phyloP scores from a whole-genome alignment of 2,888 invertebrate species.

The Seira sanloemensis region DNA sequence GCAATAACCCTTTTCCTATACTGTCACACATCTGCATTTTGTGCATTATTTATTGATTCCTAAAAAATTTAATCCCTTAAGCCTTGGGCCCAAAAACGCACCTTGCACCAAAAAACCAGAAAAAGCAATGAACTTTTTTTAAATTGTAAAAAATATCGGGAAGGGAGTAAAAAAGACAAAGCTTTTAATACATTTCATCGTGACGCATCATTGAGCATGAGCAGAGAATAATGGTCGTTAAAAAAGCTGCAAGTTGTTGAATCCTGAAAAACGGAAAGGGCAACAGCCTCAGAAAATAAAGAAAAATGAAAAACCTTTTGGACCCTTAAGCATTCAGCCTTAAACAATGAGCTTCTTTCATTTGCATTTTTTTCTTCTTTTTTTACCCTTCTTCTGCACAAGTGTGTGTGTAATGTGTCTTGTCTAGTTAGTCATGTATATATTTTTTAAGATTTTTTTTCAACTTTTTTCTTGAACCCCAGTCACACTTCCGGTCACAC shows the following conservation, averaged over 20 bases:
- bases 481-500: conserved; percentile 74
- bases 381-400: background rate
- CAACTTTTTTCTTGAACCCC: conserved; percentile 71
- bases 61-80: conserved; percentile 62
- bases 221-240: conserved; percentile 35
- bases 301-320: no score
- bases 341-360: background rate
- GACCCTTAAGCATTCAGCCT: background rate
- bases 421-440: background rate
- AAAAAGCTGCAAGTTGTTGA: conserved; percentile 36
- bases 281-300: conserved; percentile 15
- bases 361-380: background rate
- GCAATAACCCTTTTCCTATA: conserved; percentile 33
- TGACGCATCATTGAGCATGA: conserved; percentile 44
- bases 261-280: conserved; percentile 21
- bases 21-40: conserved; percentile 43
- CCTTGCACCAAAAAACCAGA: conserved; percentile 29
- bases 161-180: background rate
- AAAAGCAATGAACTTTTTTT: background rate
- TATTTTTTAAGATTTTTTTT: conserved; percentile 10
- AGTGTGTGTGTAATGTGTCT: background rate
- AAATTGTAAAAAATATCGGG: background rate
- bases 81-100: conserved; percentile 47
- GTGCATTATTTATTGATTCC: no score
- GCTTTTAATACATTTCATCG: background rate